These are phyloP conservation scores for Simalia tracyae DNA, from an alignment of 2,797 vertebrate genomes.

Conservation along the genomic window DNA sequence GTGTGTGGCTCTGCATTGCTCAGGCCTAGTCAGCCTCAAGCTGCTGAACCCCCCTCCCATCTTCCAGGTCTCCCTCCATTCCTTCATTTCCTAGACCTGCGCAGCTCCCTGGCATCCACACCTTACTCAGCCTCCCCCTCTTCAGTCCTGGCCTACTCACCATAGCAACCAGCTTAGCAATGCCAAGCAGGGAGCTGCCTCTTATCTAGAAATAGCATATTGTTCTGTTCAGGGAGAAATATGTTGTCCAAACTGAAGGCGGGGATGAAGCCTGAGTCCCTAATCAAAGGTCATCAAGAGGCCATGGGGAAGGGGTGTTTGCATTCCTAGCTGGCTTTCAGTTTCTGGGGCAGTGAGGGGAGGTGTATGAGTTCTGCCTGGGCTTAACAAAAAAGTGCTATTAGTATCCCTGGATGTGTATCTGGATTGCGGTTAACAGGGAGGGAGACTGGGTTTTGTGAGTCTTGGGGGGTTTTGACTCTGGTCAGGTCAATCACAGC, in stretches of 20 bases:
- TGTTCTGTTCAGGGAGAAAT: constrained; percentile 21
- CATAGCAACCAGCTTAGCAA: constrained; percentile 73
- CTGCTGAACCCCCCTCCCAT: background rate
- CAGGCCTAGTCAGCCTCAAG: background rate
- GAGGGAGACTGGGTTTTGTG: background rate
- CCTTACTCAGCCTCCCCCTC: constrained; percentile 33
- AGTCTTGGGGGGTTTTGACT: background rate
- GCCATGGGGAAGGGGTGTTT: background rate
- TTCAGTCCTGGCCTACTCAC: constrained; percentile 64
- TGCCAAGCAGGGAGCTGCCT: constrained; percentile 58
- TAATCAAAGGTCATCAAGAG: background rate
- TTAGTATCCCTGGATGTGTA: background rate
- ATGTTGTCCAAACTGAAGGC: constrained; percentile 9
- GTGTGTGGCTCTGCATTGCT: background rate
- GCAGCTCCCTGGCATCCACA: background rate
- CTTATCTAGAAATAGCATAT: constrained; percentile 74
- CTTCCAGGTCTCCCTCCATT: background rate
- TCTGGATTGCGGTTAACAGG: background rate
- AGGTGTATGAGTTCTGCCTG: background rate
- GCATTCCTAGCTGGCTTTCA: background rate
- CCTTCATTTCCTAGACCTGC: background rate
- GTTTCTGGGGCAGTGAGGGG: background rate
- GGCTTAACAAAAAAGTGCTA: background rate
- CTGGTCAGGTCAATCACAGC: background rate
- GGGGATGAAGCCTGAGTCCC: constrained; percentile 1